Evolutionary conservation across 2,797 vertebrate species (phyloP), one percentile per base, ranked within the genome.

Genomic region (Gorsachius magnificus): DNA sequence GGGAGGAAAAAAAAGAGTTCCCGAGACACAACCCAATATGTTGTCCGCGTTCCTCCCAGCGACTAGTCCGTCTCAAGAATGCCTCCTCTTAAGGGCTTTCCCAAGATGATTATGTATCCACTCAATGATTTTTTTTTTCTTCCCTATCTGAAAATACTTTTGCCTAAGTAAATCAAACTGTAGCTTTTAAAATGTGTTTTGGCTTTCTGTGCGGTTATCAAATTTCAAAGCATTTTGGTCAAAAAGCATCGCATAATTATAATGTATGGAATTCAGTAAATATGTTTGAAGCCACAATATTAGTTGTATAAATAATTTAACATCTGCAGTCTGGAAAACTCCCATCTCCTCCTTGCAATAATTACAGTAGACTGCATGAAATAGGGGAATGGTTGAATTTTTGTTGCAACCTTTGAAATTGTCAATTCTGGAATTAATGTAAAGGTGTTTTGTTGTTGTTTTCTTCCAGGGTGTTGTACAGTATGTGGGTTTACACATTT

Each of bases 1-100:
- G 24, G 48, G 24, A 20, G 11, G 36, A 15, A 0, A 0, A 1
- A 3, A 9, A 11, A 54, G 13, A 31, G 10, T 45, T 90, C 26
- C 58, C 38, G 64, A 45, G 58, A 25, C 38, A n/a, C 12, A 17
- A 0, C 5, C 58, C 76, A 24, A 46, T 16, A 5, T 0, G 5
- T 9, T 54, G 60, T 19, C 51, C n/a, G 46, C 25, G 14, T 54
- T 68, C 38, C 31, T 41, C n/a, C n/a, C 50, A 11, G 9, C 28
- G 24, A 13, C 29, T 24, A 25, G 13, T 16, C 25, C 3, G 10
- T 38, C 58, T 54, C n/a, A 28, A 4, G 43, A 18, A 17, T 7
- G 1, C 8, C 14, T 26, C 9, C 45, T 58, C 35, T 38, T 15
- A 13, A 58, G 45, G 64, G 24, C 64, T 66, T 51, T 57, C 69